phyloP scores from a whole-genome alignment of 1,140 invertebrate species.

The Macrobrachium nipponense region DNA sequence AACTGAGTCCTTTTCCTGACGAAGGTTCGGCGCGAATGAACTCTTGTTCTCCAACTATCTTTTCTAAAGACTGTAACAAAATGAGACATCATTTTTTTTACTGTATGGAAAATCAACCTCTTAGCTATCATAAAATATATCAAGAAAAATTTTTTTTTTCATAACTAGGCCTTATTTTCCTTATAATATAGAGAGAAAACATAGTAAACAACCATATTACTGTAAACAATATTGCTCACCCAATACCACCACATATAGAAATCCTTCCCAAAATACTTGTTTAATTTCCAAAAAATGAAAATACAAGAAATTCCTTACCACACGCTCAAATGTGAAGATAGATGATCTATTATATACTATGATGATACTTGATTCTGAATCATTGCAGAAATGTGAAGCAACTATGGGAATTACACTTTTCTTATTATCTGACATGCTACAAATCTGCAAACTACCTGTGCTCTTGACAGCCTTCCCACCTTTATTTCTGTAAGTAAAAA shows the following conservation, averaged over 20 bases:
- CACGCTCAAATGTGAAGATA: conserved; percentile 39
- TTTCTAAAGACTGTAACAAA: not conserved
- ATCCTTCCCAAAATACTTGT: too few species aligned
- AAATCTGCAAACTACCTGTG: conserved; percentile 24
- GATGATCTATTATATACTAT: conserved; percentile 35
- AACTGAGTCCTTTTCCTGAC: not conserved
- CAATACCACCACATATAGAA: too few species aligned
- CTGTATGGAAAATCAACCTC: too few species aligned
- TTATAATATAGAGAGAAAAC: too few species aligned
- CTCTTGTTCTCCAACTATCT: conserved; percentile 11
- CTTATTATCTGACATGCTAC: not conserved
- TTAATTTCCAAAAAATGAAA: not conserved
- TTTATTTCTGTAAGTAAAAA: conserved; percentile 18
- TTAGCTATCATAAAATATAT: too few species aligned
- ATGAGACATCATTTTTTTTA: not conserved
- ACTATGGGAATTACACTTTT: conserved; percentile 26
- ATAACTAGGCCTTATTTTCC: too few species aligned
- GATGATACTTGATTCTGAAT: conserved; percentile 28
- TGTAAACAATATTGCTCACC: too few species aligned
- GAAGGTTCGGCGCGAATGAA: not conserved
- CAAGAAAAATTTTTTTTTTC: too few species aligned
- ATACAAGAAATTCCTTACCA: conserved; percentile 25
- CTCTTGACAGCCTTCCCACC: conserved; percentile 16
- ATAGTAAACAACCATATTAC: too few species aligned
- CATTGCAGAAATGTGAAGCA: conserved; percentile 24